phyloP scores from a whole-genome alignment of 2,888 invertebrate species.

The Leptarthrus brevirostris region DNA sequence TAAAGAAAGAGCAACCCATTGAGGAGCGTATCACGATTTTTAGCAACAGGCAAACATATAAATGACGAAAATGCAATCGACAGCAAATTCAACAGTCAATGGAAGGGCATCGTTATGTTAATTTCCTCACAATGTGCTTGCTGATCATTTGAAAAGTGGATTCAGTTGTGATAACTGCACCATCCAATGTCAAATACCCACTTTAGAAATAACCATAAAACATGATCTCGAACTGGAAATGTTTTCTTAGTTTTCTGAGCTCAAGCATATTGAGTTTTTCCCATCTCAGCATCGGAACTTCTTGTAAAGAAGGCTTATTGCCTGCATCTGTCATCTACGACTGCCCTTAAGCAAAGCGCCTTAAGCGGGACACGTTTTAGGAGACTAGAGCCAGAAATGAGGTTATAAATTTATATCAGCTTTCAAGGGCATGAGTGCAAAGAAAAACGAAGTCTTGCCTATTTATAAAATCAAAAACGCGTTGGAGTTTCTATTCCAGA shows the following conservation, averaged over 20 bases:
- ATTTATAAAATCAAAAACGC: too few relatives aligned
- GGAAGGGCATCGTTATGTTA: slow-evolving; percentile 37
- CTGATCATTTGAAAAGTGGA: slow-evolving; percentile 35
- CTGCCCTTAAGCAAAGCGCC: slow-evolving; percentile 3
- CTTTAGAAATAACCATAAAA: slow-evolving; percentile 11
- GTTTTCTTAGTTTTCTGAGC: neutral
- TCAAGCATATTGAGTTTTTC: too few relatives aligned
- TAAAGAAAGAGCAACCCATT: too few relatives aligned
- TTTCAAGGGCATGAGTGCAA: slow-evolving; percentile 20
- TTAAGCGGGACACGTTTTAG: neutral
- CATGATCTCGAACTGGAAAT: neutral
- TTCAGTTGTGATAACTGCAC: slow-evolving; percentile 11
- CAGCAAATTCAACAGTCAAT: neutral
- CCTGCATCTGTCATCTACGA: neutral
- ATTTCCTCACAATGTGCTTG: slow-evolving; percentile 32
- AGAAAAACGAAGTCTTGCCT: neutral
- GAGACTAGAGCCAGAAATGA: neutral
- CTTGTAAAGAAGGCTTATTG: neutral
- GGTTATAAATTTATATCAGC: neutral
- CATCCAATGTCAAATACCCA: slow-evolving; percentile 22
- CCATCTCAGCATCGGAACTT: slow-evolving; percentile 8
- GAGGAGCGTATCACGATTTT: too few relatives aligned
- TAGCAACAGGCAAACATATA: too few relatives aligned
- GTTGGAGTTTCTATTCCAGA: slow-evolving; percentile 15
- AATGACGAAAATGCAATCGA: too few relatives aligned